These are phyloP conservation scores for Trypoxylus dichotomus DNA, from an alignment of 1,140 invertebrate species.

Conservation along the genomic window DNA sequence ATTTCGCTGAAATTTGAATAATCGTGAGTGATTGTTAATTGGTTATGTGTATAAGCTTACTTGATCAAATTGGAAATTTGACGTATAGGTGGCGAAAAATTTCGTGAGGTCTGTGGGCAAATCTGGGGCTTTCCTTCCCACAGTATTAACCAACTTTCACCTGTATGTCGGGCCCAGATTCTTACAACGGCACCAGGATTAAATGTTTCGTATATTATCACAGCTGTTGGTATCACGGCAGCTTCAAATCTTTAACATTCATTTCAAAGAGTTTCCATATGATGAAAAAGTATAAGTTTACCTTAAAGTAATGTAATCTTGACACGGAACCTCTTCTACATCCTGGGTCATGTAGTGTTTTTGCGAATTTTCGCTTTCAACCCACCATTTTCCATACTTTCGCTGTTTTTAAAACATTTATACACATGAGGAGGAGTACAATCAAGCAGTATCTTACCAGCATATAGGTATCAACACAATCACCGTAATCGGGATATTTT, in stretches of 20 bases:
- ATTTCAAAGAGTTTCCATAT: conserved; percentile 20
- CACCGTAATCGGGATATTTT: conserved; percentile 86
- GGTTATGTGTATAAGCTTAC: conserved; percentile 55
- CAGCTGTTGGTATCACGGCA: conserved; percentile 72
- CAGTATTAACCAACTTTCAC: conserved; percentile 68
- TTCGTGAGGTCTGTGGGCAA: conserved; percentile 64
- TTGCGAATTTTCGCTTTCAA: conserved; percentile 70
- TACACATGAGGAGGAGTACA: conserved; percentile 41
- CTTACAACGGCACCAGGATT: conserved; percentile 85
- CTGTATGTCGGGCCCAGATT: conserved; percentile 70
- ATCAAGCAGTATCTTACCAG: conserved; percentile 64
- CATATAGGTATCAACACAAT: conserved; percentile 86
- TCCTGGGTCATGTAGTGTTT: conserved; percentile 75
- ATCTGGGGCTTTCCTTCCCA: conserved; percentile 74
- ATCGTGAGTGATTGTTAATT: too few relatives aligned
- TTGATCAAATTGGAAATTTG: conserved; percentile 64
- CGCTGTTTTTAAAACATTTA: conserved; percentile 60
- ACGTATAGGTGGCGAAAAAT: conserved; percentile 74
- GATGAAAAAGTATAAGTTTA: conserved; percentile 36
- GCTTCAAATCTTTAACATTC: conserved; percentile 68
- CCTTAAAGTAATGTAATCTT: conserved; percentile 81
- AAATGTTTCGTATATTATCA: conserved; percentile 86
- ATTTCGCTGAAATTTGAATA: conserved; percentile 61
- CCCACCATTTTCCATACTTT: conserved; percentile 90
- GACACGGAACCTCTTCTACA: conserved; percentile 65